Conservation (phyloP, 2,888 invertebrate species). For the Nebria brevicollis region DNA sequence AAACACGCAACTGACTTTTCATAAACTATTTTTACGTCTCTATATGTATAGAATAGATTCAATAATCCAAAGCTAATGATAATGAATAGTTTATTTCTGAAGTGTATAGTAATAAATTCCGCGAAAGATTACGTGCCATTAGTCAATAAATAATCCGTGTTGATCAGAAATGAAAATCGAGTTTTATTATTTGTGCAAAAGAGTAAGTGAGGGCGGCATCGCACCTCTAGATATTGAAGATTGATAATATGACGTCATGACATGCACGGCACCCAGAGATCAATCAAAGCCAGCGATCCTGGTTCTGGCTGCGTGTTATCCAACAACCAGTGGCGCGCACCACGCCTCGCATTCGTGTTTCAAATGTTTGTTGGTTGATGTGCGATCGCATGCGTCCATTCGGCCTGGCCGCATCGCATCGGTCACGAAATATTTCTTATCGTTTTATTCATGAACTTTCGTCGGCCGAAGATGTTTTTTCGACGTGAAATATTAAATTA, state of each 20-base stretch:
- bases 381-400: conserved; percentile 2
- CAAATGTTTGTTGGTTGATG: neutral
- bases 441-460: conserved; percentile 47
- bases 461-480: conserved; percentile 34
- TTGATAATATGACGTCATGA: conserved; percentile 56
- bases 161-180: conserved; percentile 54
- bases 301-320: conserved; percentile 49
- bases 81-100: neutral
- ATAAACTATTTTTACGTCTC: neutral
- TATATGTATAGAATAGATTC: neutral
- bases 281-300: conserved; percentile 51
- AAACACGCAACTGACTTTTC: neutral
- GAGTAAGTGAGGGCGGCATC: conserved; percentile 51
- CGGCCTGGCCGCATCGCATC: conserved; percentile 7
- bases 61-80: neutral
- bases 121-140: conserved; percentile 55
- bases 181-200: conserved; percentile 54
- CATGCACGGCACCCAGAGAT: conserved; percentile 55
- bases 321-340: conserved; percentile 32
- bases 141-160: conserved; percentile 53
- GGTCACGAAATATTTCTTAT: conserved; percentile 31
- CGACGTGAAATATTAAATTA: conserved; percentile 43
- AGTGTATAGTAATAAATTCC: neutral
- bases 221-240: conserved; percentile 51
- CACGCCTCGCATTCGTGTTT: conserved; percentile 48